These are phyloP conservation scores for Copidosoma floridanum DNA, from an alignment of 1,140 invertebrate species.

Conservation along the genomic window DNA sequence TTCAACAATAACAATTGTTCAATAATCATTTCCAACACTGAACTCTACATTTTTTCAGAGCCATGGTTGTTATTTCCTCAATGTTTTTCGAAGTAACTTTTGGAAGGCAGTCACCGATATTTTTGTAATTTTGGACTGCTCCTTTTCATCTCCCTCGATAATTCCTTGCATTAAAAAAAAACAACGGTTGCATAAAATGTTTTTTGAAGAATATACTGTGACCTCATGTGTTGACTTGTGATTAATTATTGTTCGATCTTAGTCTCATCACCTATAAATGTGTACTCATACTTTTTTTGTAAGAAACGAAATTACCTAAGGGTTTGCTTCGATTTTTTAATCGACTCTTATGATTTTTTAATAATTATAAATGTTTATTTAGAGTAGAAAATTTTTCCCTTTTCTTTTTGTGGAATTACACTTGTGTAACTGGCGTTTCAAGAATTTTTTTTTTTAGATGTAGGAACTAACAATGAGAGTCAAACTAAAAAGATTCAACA, in stretches of 20 bases:
- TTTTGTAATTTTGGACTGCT: not conserved
- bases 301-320: not conserved
- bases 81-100: not conserved
- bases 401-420: not conserved
- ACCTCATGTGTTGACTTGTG: not conserved
- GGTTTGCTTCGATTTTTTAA: not conserved
- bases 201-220: not conserved
- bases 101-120: not conserved
- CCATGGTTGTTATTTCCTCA: not conserved
- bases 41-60: no score
- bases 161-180: slow-evolving; percentile 28
- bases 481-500: no score
- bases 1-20: no score
- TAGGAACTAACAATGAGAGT: not conserved
- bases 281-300: no score
- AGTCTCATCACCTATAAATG: not conserved
- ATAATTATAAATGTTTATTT: not conserved
- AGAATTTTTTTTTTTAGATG: not conserved
- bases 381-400: slow-evolving; percentile 2
- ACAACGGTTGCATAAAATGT: no score
- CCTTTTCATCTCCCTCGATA: not conserved
- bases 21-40: no score
- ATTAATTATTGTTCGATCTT: not conserved
- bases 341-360: not conserved
- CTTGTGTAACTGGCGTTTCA: slow-evolving; percentile 8